Conservation (phyloP, 1,140 invertebrate genomes). For the Brachionus paranguensis region DNA sequence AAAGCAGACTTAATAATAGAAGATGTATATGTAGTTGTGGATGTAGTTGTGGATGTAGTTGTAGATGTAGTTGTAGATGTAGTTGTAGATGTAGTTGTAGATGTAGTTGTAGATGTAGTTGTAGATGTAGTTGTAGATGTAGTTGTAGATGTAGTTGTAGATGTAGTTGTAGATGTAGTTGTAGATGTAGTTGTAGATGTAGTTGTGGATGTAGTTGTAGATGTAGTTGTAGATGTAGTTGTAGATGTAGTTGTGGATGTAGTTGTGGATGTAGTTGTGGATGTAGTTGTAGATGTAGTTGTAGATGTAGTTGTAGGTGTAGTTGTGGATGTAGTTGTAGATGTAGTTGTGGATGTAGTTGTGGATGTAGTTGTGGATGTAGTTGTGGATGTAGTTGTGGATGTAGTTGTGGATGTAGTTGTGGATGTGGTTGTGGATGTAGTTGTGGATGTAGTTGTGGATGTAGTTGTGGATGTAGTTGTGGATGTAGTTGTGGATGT, state of each 20-base stretch:
- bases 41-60: no score
- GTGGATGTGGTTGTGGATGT: not conserved
- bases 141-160: not conserved
- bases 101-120: not conserved
- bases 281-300: not conserved
- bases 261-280: not conserved
- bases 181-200: not conserved
- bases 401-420: not conserved
- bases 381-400: not conserved
- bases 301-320: not conserved
- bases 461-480: not conserved
- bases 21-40: not conserved
- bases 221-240: no score
- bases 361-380: not conserved
- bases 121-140: not conserved
- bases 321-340: not conserved
- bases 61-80: not conserved
- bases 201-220: no score
- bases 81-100: not conserved
- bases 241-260: no score
- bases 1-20: not conserved
- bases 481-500: not conserved
- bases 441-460: not conserved
- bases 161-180: not conserved
- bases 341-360: not conserved